Evolutionary conservation across 2,797 vertebrate species (phyloP), one percentile per base, ranked within the genome.

Genomic region (Lepus townsendii): DNA sequence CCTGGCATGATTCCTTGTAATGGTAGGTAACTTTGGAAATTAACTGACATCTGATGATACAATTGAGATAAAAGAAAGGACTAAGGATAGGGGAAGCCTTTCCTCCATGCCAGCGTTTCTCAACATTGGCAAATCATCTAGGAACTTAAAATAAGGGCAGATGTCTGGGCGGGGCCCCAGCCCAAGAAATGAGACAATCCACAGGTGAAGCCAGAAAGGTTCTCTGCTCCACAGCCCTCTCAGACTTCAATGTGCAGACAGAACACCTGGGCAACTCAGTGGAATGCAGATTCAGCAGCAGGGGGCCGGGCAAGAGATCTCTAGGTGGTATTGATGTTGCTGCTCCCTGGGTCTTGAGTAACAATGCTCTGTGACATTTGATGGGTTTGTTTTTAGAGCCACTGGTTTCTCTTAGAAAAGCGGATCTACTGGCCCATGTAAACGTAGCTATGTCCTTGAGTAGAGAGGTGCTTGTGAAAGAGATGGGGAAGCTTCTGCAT

Each of bases 191-290:
- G 50, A 8, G 66, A 42, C 60, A 47, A 26, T 17, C 22, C 68
- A 4, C 12, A 22, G 35, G 68, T 24, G 16, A 32, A 60, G 26
- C 83, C 27, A 24, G 14, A 13, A 35, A 9, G 73, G 11, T 13
- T 30, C 35, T 19, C 35, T 7, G 12, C 54, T 27, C n/a, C 0
- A 0, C 30, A 1, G 83, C 1, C 12, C 50, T 8, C 24, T 22
- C 6, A 19, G 57, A 57, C 14, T 24, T 35, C 2, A 20, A 16
- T 11, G 19, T 38, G 8, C 2, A 0, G 3, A 0, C 3, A 4
- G 22, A 3, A 71, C 17, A 16, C 0, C 38, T 7, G 19, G 26
- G 42, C 52, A 2, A 17, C 47, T 54, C 47, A 35, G 27, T 9
- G 20, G 42, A 6, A 7, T 8, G 14, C 14, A 35, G 68, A 78